These are phyloP conservation scores for Erannis defoliaria DNA, from an alignment of 2,888 invertebrate genomes.

Conservation along the genomic window DNA sequence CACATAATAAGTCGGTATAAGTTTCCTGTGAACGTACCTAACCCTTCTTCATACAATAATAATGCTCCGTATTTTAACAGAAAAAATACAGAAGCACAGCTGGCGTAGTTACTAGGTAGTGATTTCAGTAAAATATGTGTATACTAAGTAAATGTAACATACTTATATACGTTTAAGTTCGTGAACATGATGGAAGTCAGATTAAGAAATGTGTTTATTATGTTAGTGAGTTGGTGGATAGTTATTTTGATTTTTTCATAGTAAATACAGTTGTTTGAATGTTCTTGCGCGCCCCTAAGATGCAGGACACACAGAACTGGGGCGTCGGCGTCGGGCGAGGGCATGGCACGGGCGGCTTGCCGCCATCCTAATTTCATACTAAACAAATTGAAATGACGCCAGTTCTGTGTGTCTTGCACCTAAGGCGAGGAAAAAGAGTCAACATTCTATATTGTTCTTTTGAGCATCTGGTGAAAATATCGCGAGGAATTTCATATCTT, in stretches of 20 bases:
- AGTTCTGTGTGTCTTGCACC: no score
- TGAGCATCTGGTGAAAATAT: no score
- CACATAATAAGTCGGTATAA: background rate
- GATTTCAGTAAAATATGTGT: constrained; percentile 51
- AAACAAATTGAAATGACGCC: no score
- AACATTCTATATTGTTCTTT: no score
- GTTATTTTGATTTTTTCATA: background rate
- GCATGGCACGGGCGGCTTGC: no score
- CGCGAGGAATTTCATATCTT: no score
- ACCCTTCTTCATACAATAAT: constrained; percentile 3
- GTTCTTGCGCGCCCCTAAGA: no score
- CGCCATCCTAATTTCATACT: no score
- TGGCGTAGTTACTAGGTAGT: no score
- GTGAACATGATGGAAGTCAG: constrained; percentile 41
- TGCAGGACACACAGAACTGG: no score
- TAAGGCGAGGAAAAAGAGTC: no score
- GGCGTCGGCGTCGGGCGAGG: no score
- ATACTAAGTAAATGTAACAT: background rate
- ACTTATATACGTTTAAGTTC: constrained; percentile 48
- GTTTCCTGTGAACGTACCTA: background rate
- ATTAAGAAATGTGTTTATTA: background rate
- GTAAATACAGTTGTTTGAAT: background rate
- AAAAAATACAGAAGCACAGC: constrained; percentile 52
- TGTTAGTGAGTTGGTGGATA: background rate
- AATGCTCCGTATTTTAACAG: constrained; percentile 44